Evolutionary conservation across 92 coral and sea anemone species (phyloP).

Genomic region (Heliopora coerulea): DNA sequence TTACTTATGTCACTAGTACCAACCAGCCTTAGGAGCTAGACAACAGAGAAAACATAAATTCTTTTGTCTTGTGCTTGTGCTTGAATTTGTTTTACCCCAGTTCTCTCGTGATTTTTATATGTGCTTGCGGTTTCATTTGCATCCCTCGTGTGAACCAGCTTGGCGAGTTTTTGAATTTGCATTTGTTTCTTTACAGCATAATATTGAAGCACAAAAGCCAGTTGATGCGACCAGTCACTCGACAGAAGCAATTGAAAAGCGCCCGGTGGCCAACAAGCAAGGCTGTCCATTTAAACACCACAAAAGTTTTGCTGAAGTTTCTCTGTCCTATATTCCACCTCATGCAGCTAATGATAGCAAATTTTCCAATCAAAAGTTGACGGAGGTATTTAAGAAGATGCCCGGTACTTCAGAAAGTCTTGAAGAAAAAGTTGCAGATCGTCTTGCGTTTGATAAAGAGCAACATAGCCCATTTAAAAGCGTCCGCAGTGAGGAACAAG

Average conservation of each 20-base stretch:
- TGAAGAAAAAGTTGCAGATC: slow-evolving; percentile 84
- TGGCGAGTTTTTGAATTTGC: too few species aligned
- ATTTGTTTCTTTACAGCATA: too few species aligned
- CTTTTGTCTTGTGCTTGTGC: too few species aligned
- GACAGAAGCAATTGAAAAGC: slow-evolving; percentile 61
- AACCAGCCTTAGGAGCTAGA: too few species aligned
- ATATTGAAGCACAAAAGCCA: too few species aligned
- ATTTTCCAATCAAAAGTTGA: slow-evolving; percentile 59
- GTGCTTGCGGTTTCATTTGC: too few species aligned
- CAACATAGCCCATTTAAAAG: slow-evolving; percentile 97
- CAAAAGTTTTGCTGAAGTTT: slow-evolving; percentile 71
- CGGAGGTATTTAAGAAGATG: slow-evolving; percentile 71
- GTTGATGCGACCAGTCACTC: too few species aligned
- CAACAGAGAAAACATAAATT: too few species aligned
- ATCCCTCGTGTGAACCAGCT: too few species aligned
- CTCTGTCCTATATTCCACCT: slow-evolving; percentile 70
- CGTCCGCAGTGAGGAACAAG: slow-evolving; percentile 83
- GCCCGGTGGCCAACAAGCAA: slow-evolving; percentile 80
- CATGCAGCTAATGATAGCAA: slow-evolving; percentile 64
- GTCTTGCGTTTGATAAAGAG: slow-evolving; percentile 85
- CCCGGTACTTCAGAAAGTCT: slow-evolving; percentile 76
- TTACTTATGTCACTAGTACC: too few species aligned
- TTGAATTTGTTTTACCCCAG: too few species aligned
- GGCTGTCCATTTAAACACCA: slow-evolving; percentile 92
- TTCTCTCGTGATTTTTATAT: too few species aligned